Conservation (phyloP, 2,113 vertebrate species). For the Typhlomys cinereus region DNA sequence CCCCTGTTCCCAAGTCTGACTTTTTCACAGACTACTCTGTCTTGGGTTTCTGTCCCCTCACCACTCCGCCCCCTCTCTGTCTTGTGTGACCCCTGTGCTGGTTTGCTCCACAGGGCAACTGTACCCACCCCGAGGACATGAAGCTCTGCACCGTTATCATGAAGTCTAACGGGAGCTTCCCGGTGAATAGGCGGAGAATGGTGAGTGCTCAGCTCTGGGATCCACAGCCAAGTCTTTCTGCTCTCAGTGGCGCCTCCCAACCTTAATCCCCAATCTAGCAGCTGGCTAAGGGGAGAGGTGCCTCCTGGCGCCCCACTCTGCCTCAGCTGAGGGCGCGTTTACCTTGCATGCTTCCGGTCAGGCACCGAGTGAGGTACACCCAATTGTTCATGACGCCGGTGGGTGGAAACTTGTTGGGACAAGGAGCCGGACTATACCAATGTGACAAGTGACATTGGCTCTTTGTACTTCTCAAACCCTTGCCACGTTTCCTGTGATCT, state of each 20-base stretch:
- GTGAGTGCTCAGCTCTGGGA: slow-evolving; percentile 86
- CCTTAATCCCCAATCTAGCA: not conserved
- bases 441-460: not conserved
- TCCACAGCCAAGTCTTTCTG: not conserved
- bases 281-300: not conserved
- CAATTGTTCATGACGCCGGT: not conserved
- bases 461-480: not conserved
- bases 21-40: not conserved
- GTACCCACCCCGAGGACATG: slow-evolving; percentile 98
- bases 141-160: slow-evolving; percentile 97
- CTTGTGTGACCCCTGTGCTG: slow-evolving; percentile 77
- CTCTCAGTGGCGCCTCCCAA: not conserved
- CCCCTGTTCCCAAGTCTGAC: not conserved
- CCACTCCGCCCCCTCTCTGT: not conserved
- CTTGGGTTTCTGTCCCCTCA: not conserved
- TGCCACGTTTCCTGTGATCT: not conserved
- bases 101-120: slow-evolving; percentile 93
- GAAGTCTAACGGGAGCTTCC: slow-evolving; percentile 97
- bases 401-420: not conserved
- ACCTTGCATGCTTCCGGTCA: not conserved
- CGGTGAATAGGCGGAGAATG: slow-evolving; percentile 97
- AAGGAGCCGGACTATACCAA: not conserved
- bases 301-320: not conserved
- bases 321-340: not conserved
- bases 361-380: not conserved